phyloP scores from a whole-genome alignment of 2,797 vertebrate genomes.

The Spondyliosoma cantharus region DNA sequence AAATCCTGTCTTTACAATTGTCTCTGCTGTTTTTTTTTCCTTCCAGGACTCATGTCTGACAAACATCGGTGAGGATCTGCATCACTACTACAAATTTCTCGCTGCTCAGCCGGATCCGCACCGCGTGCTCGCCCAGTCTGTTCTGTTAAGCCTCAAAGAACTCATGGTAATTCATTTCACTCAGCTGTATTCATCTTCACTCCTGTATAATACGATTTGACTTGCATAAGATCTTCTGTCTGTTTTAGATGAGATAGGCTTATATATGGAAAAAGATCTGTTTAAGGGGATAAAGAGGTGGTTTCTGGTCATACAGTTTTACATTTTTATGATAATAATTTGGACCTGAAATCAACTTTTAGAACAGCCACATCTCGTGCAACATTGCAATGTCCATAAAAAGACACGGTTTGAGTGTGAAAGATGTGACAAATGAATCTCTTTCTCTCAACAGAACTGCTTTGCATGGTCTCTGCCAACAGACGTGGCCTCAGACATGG shows the following conservation, averaged over 20 bases:
- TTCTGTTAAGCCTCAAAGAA: conserved; percentile 68
- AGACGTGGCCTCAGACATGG: conserved; percentile 35
- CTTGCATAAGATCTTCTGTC: neutral
- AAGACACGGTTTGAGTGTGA: neutral
- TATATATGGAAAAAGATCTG: neutral
- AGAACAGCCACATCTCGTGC: neutral
- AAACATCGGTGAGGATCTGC: conserved; percentile 77
- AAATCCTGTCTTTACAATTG: neutral
- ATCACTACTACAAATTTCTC: conserved; percentile 70
- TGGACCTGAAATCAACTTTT: neutral
- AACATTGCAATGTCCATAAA: neutral
- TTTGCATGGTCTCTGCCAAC: conserved; percentile 44
- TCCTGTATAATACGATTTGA: neutral
- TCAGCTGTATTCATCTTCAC: neutral
- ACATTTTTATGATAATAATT: too few relatives aligned
- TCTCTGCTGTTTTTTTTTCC: conserved; percentile 24
- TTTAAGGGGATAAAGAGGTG: neutral
- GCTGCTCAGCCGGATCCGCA: conserved; percentile 56
- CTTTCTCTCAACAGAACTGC: conserved; percentile 76
- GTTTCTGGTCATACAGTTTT: neutral
- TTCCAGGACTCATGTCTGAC: conserved; percentile 74
- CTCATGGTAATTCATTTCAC: conserved; percentile 70
- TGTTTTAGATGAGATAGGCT: neutral
- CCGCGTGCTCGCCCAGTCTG: conserved; percentile 23
- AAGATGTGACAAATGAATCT: neutral